Evolutionary conservation across 2,888 invertebrate genomes (phyloP), one percentile per base, ranked within the genome.

Genomic region (Ectobius pallidus): DNA sequence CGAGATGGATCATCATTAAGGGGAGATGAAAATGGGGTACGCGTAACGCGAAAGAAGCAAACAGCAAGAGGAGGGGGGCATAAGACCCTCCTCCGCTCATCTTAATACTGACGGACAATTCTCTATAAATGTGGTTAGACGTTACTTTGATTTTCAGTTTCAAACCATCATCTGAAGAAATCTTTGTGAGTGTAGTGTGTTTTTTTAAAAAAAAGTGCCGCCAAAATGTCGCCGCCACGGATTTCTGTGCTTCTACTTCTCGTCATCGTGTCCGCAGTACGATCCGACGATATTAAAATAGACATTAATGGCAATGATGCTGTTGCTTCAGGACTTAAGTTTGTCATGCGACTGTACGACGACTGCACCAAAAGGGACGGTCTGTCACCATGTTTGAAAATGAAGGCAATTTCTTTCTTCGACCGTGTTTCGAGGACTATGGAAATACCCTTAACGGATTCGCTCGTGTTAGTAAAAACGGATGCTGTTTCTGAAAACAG

Each of bases 331-430:
- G 77, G 77, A 18, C 72, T 78, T 55, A 76, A 73, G 62, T 62
- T 79, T 55, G 68, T 79, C 55, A 62, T 75, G 22, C 75, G 77
- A 61, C 73, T 94, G 76, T 94, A 93, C 81, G 93, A 93, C 78
- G 94, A 94, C 78, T 94, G 94, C 80, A 88, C 88, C 75, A 87
- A 88, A 76, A 83, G 89, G 1, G 90, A 90, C 74, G 83, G 85
- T 73, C 85, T 93, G 69, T 84, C 90, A 69, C 90, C 91, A 27
- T 94, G 94, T 80, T 83, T 94, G 68, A 93, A 94, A 85, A 92
- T 92, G 82, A 93, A 93, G 80, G 93, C 93, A 0, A 89, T 93
- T 72, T 84, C 91, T 1, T 93, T 93, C 81, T 89, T 94, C 77
- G 93, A 93, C 79, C 86, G 93, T 65, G 87, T 93, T 30, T 88